Evolutionary conservation across 37 sponge, comb jelly and placozoan species (phyloP), one percentile per base, ranked within the genome.

Genomic region (Aphrocallistes beatrix): DNA sequence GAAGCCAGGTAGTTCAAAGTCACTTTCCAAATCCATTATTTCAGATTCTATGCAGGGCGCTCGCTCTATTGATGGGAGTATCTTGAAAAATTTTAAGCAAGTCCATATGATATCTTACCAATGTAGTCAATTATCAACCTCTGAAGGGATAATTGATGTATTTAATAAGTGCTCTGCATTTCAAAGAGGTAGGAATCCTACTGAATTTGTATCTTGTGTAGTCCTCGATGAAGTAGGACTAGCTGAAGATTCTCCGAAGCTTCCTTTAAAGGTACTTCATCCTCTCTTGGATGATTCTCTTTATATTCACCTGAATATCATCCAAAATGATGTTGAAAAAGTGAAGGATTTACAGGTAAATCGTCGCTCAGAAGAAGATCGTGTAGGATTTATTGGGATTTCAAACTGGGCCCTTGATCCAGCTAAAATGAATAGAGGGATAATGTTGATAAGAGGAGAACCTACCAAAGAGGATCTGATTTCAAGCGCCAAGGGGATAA

Each of bases 371-470:
- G 37, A 88, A 51, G 82, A 86, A 34, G 75, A 88, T 30, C 69
- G 92, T 50, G 92, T 92, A 30, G 90, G 90, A 16, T 92, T 92
- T 38, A 89, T 92, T 87, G 94, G 94, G 0, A 91, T 93, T 23
- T 93, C 94, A 38, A 93, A 93, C 89, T 93, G 94, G 94, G 91
- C 94, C 0, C 85, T 93, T 81, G 94, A 93, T 51, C 94, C 94
- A 37, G 94, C 94, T 51, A 93, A 93, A 82, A 93, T 93, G 94
- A 93, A 93, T 84, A 38, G 94, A 82, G 94, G 93, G 36, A 86
- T 93, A 19, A 88, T 91, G 86, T 87, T 94, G 30, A 88, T 88
- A 37, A 88, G 94, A 86, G 92, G 88, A 37, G 84, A 85, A 47
- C 94, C 94, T 42, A 50, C 47, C 83, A 51, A 23, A 16, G 81